phyloP scores from a whole-genome alignment of 2,888 invertebrate species.

The Paralinhomoeus sp. region DNA sequence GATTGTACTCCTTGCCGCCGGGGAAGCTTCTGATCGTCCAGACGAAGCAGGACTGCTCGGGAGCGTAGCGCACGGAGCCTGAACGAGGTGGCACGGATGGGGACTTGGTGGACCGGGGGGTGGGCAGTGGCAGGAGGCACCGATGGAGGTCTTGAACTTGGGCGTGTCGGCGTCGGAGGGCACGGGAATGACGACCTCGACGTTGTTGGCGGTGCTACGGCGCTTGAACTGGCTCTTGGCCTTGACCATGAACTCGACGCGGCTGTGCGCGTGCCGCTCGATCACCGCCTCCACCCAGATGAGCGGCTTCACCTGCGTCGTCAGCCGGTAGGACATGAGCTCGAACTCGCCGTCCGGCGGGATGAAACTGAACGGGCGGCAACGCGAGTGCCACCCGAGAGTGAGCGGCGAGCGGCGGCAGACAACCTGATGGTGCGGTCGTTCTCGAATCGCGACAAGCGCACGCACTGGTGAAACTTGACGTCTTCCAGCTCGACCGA shows the following conservation, averaged over 20 bases:
- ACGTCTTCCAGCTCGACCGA: constrained; percentile 94
- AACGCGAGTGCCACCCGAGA: too few relatives aligned
- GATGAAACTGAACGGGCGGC: constrained; percentile 41
- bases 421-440: constrained; percentile 66
- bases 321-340: constrained; percentile 85
- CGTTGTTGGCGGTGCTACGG: constrained; percentile 90
- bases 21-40: constrained; percentile 44
- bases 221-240: constrained; percentile 94
- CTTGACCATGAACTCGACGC: constrained; percentile 97
- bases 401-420: constrained; percentile 70
- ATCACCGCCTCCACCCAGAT: constrained; percentile 98
- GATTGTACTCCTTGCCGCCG: constrained; percentile 80
- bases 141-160: constrained; percentile 68
- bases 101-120: too few relatives aligned
- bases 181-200: constrained; percentile 83
- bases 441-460: constrained; percentile 85
- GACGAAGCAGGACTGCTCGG: constrained; percentile 81
- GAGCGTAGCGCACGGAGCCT: constrained; percentile 67
- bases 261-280: constrained; percentile 81
- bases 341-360: constrained; percentile 98
- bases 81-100: too few relatives aligned
- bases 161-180: constrained; percentile 93
- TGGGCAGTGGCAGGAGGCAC: too few relatives aligned
- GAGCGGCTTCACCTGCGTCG: constrained; percentile 85
- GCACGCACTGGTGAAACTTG: constrained; percentile 93